Base-by-base conservation (phyloP, 2,113 vertebrate species). In the Semicossyphus pulcher region DNA sequence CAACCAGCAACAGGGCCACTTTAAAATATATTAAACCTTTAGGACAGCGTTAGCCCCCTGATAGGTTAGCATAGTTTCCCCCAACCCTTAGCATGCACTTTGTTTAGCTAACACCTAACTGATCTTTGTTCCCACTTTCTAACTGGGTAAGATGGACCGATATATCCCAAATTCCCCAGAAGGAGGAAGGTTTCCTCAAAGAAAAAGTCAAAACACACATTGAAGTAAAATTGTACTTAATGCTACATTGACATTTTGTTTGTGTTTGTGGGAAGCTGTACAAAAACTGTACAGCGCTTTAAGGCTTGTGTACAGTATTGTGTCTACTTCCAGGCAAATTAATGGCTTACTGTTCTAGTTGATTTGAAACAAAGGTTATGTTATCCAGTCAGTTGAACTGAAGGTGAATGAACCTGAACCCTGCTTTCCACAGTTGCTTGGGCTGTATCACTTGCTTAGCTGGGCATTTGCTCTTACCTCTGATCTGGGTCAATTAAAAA, bases 381-480 rank as follows among this genome's bases (percentile, higher is more conserved):
- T 42, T 16, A 3, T 51, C n/a, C 16, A 34, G 6, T 42, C 21
- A 42, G 54, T 39, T 69, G 72, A 78, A 65, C 65, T 81, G 82
- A 82, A 66, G 20, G 76, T 72, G 75, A 73, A 39, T 31, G 61
- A 82, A 73, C 45, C 60, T 37, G 72, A 53, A 51, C 42, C 64
- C 42, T 67, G 62, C 42, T 75, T 61, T 63, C 58, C 70, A 65
- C 65, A 49, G 58, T 83, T 76, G 70, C 84, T 78, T 73, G 56
- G 47, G 68, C 77, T 84, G 68, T 59, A 48, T 83, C 61, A 75
- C 72, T 74, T 67, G 20, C 41, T 76, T 57, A 61, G 64, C 61
- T 74, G 47, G 34, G 44, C 44, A 20, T 49, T 44, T 52, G 45
- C 57, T 82, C 45, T 10, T 44, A 37, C 25, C 39, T 53, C 67